Conservation (phyloP, 35 echinoderm and acorn worm genomes). For the Apostichopus japonicus region DNA sequence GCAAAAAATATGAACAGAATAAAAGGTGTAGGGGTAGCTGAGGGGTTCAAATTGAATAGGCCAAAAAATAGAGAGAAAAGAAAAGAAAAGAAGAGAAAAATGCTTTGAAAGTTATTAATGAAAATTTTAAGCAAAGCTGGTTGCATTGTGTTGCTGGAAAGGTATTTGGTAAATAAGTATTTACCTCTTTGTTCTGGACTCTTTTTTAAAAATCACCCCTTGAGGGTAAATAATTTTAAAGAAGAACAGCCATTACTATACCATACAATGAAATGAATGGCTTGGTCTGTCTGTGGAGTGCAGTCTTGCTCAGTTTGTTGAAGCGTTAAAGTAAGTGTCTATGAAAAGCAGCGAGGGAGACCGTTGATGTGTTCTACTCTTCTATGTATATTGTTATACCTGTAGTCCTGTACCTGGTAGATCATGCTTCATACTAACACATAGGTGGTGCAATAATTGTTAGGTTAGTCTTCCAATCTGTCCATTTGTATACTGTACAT, state of each 20-base stretch:
- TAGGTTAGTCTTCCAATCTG: too few species aligned
- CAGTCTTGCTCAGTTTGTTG: neutral
- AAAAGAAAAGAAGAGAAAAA: neutral
- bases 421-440: too few species aligned
- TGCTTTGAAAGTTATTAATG: neutral
- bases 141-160: neutral
- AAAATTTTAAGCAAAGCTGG: neutral
- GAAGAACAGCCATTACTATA: neutral
- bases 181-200: neutral
- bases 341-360: too few species aligned
- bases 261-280: neutral
- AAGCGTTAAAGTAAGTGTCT: neutral
- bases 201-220: neutral
- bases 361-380: too few species aligned
- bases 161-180: slow-evolving; percentile 1
- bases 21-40: neutral
- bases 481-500: too few species aligned
- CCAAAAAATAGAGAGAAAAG: too few species aligned
- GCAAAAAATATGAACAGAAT: neutral
- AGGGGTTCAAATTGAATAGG: neutral
- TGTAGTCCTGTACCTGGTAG: too few species aligned
- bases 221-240: neutral
- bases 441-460: too few species aligned
- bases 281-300: neutral
- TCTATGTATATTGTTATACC: too few species aligned